These are phyloP conservation scores for Petroica traversi DNA, from an alignment of 2,113 vertebrate species.

Conservation along the genomic window DNA sequence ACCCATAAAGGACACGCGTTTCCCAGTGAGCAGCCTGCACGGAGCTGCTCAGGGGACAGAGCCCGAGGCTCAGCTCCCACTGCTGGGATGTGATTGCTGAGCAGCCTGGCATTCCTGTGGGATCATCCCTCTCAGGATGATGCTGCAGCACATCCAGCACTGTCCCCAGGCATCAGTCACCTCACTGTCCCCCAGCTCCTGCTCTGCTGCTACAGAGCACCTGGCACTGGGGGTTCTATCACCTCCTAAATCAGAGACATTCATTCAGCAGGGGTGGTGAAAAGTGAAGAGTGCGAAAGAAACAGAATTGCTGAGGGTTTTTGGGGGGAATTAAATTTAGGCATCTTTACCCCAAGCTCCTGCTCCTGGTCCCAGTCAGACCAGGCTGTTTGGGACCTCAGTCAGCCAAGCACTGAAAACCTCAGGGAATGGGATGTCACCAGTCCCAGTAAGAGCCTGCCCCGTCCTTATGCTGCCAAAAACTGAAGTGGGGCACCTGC, in stretches of 20 bases:
- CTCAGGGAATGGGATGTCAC: neutral
- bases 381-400: neutral
- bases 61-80: neutral
- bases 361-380: neutral
- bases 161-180: neutral
- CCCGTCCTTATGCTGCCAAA: fast-evolving
- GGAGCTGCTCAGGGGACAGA: neutral
- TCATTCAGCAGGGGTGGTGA: neutral
- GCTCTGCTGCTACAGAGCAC: neutral
- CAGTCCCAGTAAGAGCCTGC: neutral
- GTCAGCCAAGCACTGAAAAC: neutral
- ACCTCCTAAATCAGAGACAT: neutral
- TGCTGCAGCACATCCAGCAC: neutral
- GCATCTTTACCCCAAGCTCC: neutral
- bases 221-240: neutral
- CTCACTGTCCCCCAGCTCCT: neutral
- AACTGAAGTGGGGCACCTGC: fast-evolving
- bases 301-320: fast-evolving
- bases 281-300: neutral
- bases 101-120: neutral
- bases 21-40: fast-evolving
- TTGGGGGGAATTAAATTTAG: neutral
- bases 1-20: neutral
- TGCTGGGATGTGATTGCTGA: neutral
- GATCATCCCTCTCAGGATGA: neutral